Evolutionary conservation across 2,797 vertebrate species (phyloP), one percentile per base, ranked within the genome.

Genomic region (Catostomus latipinnis): DNA sequence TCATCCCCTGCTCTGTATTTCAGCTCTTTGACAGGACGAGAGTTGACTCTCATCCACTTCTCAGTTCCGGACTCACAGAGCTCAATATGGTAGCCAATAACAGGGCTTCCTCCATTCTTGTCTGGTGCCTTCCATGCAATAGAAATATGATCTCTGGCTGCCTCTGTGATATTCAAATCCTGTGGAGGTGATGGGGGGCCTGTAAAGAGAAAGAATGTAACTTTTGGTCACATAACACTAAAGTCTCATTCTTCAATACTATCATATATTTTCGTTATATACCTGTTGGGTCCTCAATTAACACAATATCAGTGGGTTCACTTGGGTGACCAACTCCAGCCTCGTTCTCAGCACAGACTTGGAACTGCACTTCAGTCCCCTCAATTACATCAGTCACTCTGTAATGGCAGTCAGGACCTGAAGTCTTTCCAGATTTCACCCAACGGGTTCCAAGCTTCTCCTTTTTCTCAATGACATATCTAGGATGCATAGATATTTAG

Each of bases 11-110:
- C 86, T 70, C 94, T 93, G 90, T 92, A 99, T 89, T 99, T 99
- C 58, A 98, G 89, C 77, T 99, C 97, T 93, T 98, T 99, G 78
- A 99, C 91, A 61, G 97, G 96, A n/a, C 98, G 96, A 71, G 97
- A 98, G 91, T 99, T 99, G 60, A 98, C 93, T 84, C 97, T 92
- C 98, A 98, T 98, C 98, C 98, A 99, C 87, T 98, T 99, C 89
- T 98, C 97, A 5, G 97, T 98, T 76, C 98, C 97, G 5, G 95
- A 95, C 86, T 96, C 96, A 0, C 97, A 98, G 91, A 98, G 95
- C 91, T 98, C 98, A 62, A 99, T 92, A 86, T 98, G 95, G 89
- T 99, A 99, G 60, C 97, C 98, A 54, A 93, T 93, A 81, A 99
- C 93, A 53, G 94, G 95, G 83, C 95, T 95, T 83, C 98, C 97